phyloP scores from a whole-genome alignment of 2,113 vertebrate species.

The Ascaphus truei region DNA sequence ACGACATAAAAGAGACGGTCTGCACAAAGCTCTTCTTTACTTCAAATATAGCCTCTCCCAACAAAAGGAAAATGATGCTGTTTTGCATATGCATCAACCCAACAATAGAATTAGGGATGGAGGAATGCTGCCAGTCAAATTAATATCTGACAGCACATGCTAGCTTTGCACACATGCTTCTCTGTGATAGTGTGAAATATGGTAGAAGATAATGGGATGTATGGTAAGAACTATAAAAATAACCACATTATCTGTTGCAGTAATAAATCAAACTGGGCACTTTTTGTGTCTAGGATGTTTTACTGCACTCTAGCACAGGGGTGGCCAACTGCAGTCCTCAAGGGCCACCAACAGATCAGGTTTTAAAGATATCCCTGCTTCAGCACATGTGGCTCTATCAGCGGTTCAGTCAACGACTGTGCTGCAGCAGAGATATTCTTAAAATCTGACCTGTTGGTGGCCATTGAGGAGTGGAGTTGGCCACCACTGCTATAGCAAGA shows the following conservation, averaged over 20 bases:
- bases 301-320: neutral
- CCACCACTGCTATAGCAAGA: no score
- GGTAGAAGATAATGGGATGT: neutral
- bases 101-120: neutral
- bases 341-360: no score
- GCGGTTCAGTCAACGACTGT: no score
- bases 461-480: no score
- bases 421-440: no score
- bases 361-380: no score
- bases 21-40: neutral
- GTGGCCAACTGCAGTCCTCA: no score
- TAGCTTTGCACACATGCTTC: neutral
- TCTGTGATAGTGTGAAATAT: slow-evolving; percentile 6
- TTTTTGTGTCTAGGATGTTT: neutral
- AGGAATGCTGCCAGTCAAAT: neutral
- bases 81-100: neutral
- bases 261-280: neutral
- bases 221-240: neutral
- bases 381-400: no score
- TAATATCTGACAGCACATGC: neutral
- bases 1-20: neutral
- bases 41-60: neutral
- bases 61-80: neutral
- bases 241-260: neutral
- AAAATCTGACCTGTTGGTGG: no score